Percentiles rank a stretch among this genome's conserved stretches.
Conservation (phyloP, 2,113 vertebrate species). For the Poicephalus meyeri region DNA sequence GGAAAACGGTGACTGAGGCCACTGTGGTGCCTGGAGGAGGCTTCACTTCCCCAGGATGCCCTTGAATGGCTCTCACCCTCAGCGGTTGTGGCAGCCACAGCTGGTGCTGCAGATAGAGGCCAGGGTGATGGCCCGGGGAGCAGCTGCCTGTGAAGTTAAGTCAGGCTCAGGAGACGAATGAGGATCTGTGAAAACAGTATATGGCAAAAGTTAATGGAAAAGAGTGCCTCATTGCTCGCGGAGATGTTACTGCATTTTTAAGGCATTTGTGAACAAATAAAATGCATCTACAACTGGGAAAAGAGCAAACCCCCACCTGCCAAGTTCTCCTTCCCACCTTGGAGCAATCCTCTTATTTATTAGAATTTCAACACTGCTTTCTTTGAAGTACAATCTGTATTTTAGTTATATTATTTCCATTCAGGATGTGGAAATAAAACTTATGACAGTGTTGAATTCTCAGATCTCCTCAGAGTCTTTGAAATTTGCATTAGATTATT, state of each 20-base stretch:
- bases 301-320: not conserved
- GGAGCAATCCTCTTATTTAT: not conserved
- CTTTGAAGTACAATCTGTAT: slow-evolving; percentile 46
- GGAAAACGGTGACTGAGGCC: not conserved
- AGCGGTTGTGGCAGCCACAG: not conserved
- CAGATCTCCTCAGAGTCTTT: slow-evolving; percentile 41
- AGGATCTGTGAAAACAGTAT: not conserved
- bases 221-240: not conserved
- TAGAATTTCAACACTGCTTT: slow-evolving; percentile 15
- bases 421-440: slow-evolving; percentile 38
- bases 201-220: slow-evolving; percentile 44
- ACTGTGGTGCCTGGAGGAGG: not conserved
- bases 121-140: rapidly evolving
- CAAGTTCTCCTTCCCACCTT: not conserved
- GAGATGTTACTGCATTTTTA: not conserved
- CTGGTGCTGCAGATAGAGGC: not conserved
- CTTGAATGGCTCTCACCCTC: slow-evolving; percentile 14
- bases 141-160: not conserved
- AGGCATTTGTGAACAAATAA: slow-evolving; percentile 32
- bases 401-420: slow-evolving; percentile 28
- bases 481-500: slow-evolving; percentile 63
- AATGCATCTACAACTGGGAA: not conserved
- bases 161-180: not conserved
- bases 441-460: slow-evolving; percentile 25
- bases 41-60: not conserved